Percentiles rank a stretch among this genome's conserved stretches.
These are phyloP conservation scores for Cliona cf. orientalis DNA, from an alignment of 37 sponge, comb jelly and placozoan genomes.

Conservation along the genomic window DNA sequence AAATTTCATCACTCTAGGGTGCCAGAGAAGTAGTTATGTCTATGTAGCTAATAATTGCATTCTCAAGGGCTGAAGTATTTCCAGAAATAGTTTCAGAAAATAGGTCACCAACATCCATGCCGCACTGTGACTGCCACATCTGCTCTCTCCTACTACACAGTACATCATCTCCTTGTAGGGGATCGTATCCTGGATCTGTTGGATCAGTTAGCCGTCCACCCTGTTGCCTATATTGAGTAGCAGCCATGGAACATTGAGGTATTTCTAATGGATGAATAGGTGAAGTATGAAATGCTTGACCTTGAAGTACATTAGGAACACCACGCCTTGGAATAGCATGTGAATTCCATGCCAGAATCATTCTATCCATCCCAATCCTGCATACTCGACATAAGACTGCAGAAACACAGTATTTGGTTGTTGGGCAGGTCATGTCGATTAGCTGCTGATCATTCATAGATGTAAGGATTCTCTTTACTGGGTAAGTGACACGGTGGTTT, in stretches of 20 bases:
- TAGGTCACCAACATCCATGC: not conserved
- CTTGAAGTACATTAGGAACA: not conserved
- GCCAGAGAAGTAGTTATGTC: no score
- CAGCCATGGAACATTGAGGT: not conserved
- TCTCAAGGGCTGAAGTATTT: not conserved
- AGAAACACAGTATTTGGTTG: constrained; percentile 27
- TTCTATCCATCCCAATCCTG: constrained; percentile 2
- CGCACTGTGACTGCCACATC: not conserved
- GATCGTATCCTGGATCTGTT: not conserved
- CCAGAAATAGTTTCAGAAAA: not conserved
- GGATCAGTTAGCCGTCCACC: constrained; percentile 16
- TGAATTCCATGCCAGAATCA: constrained; percentile 9
- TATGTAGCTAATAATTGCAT: no score
- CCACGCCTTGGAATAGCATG: constrained; percentile 9
- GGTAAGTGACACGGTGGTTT: constrained; percentile 30
- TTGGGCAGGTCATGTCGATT: not conserved
- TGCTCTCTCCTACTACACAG: not conserved
- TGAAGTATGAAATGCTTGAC: not conserved
- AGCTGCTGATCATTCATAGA: not conserved
- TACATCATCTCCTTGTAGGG: not conserved
- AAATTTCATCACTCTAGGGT: no score
- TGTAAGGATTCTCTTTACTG: not conserved
- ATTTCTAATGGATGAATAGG: not conserved
- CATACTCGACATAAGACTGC: not conserved
- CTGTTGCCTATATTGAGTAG: not conserved